These are phyloP conservation scores for Podilymbus podiceps DNA, from an alignment of 2,113 vertebrate species.

Conservation along the genomic window DNA sequence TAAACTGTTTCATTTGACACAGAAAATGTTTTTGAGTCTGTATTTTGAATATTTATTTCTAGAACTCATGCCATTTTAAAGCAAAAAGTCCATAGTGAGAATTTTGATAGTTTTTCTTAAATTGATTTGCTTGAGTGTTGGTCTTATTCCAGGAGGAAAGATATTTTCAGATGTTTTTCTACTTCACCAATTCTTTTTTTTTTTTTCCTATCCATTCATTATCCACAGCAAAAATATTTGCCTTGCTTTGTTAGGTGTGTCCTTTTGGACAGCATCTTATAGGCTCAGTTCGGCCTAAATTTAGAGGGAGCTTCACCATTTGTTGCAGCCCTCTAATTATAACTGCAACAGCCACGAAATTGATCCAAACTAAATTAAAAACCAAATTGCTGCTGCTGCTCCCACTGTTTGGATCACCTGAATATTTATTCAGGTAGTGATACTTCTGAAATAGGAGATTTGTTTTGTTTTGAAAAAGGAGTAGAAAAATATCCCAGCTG, in stretches of 20 bases:
- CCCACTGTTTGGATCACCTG: neutral
- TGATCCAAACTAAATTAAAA: conserved; percentile 35
- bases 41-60: neutral
- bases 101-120: neutral
- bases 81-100: neutral
- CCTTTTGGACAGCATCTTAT: neutral
- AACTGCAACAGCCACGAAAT: neutral
- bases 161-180: neutral
- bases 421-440: neutral
- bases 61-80: neutral
- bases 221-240: conserved; percentile 11
- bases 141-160: neutral
- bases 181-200: neutral
- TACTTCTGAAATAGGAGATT: neutral
- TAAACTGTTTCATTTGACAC: neutral
- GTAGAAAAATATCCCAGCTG: neutral
- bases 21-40: neutral
- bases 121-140: neutral
- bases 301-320: neutral
- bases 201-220: neutral
- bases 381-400: neutral
- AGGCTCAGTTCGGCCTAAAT: neutral
- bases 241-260: conserved; percentile 18
- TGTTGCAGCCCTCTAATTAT: neutral
- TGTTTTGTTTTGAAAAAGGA: neutral